Conservation (phyloP, 2,113 vertebrate species). For the Spea bombifrons region DNA sequence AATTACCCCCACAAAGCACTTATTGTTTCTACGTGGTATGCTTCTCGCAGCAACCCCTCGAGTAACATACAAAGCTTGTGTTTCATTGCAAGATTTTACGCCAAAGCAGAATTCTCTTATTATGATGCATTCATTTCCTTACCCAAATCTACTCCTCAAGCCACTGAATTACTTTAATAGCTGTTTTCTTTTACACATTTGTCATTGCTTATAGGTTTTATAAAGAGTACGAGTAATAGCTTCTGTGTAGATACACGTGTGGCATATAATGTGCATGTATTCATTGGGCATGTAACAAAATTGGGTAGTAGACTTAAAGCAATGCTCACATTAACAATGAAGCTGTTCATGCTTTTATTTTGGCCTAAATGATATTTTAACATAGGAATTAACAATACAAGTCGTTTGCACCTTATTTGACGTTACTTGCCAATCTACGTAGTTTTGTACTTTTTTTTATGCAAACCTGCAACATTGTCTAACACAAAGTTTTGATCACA, state of each 20-base stretch:
- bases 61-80: constrained; percentile 43
- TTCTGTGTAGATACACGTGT: not conserved
- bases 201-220: constrained; percentile 1
- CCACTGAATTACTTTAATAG: constrained; percentile 28
- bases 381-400: too few relatives aligned
- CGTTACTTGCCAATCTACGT: too few relatives aligned
- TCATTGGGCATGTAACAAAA: too few relatives aligned
- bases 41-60: constrained; percentile 30
- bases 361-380: too few relatives aligned
- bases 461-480: too few relatives aligned
- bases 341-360: too few relatives aligned
- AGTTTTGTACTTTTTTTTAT: too few relatives aligned
- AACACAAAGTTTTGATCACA: not conserved
- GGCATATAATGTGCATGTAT: too few relatives aligned
- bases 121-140: constrained; percentile 46
- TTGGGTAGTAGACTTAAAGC: too few relatives aligned
- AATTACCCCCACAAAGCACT: constrained; percentile 41
- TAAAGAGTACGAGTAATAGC: not conserved
- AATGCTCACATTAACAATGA: too few relatives aligned
- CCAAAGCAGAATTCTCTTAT: constrained; percentile 26
- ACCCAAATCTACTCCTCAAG: constrained; percentile 30
- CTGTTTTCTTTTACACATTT: not conserved
- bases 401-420: too few relatives aligned
- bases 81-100: constrained; percentile 43
- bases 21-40: constrained; percentile 39